A percentile compares a stretch with the other conserved stretches of the same genome.
Evolutionary conservation across 2,113 vertebrate species (phyloP).

Genomic region (Epinephelus lanceolatus): DNA sequence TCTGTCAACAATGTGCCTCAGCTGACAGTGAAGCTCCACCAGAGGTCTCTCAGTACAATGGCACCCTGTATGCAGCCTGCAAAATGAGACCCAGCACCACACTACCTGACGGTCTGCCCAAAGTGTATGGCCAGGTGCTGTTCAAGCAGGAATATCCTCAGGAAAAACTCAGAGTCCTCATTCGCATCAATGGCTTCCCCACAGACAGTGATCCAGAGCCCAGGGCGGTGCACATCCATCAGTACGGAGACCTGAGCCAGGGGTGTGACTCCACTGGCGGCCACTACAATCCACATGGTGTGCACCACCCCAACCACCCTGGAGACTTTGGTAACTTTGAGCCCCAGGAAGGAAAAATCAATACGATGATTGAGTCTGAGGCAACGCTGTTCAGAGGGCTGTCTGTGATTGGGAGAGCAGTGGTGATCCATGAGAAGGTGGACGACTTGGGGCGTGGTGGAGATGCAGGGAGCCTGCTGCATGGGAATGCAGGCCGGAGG

Average conservation of each 20-base stretch:
- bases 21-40: conserved; percentile 56
- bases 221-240: conserved; percentile 92
- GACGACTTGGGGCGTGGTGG: conserved; percentile 93
- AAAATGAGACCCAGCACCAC: conserved; percentile 86
- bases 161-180: conserved; percentile 81
- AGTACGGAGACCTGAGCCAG: conserved; percentile 89
- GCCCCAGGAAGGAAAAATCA: conserved; percentile 85
- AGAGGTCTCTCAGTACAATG: conserved; percentile 64
- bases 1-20: conserved; percentile 37
- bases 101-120: conserved; percentile 80
- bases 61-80: conserved; percentile 84
- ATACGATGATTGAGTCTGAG: conserved; percentile 59
- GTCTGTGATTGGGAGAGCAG: conserved; percentile 88
- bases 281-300: conserved; percentile 90
- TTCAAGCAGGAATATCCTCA: conserved; percentile 85
- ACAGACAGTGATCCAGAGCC: background rate
- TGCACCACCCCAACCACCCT: conserved; percentile 89
- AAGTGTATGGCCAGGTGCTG: conserved; percentile 86
- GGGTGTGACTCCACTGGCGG: conserved; percentile 89
- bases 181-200: conserved; percentile 88
- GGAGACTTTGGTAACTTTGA: conserved; percentile 96
- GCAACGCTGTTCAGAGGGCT: conserved; percentile 85
- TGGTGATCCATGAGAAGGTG: conserved; percentile 90
- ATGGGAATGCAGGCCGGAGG: conserved; percentile 93
- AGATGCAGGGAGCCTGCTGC: conserved; percentile 87